phyloP scores from a whole-genome alignment of 2,113 vertebrate genomes.

The Neodontobutis hainanensis region DNA sequence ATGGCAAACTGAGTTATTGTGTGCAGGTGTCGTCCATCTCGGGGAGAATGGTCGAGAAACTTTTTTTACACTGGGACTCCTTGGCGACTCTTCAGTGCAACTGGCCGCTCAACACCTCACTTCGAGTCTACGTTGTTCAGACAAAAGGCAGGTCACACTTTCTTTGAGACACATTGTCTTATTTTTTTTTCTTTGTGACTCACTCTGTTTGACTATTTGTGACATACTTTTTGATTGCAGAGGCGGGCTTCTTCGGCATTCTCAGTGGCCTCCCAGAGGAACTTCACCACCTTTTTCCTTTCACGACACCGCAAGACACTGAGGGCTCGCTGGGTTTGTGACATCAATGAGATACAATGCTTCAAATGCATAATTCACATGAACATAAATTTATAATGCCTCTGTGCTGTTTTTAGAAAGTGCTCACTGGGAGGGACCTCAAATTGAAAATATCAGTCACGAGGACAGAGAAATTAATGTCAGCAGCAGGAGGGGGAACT shows the following conservation, averaged over 20 bases:
- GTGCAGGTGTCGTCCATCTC: constrained; percentile 65
- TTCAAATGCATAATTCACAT: background rate
- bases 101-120: constrained; percentile 46
- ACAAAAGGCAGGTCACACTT: constrained; percentile 73
- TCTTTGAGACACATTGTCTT: constrained; percentile 9
- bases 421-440: background rate
- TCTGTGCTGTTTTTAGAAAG: constrained; percentile 34
- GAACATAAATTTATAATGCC: background rate
- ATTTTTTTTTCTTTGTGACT: background rate
- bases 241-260: constrained; percentile 82
- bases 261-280: constrained; percentile 73
- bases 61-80: constrained; percentile 71
- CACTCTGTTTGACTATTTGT: background rate
- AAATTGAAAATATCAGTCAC: constrained; percentile 24
- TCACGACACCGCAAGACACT: constrained; percentile 13
- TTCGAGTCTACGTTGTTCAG: constrained; percentile 79
- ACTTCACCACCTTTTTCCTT: constrained; percentile 66
- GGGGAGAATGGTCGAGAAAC: constrained; percentile 55
- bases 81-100: constrained; percentile 66
- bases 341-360: background rate
- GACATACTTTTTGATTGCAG: constrained; percentile 55
- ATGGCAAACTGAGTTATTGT: constrained; percentile 36
- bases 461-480: constrained; percentile 15
- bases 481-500: constrained; percentile 23
- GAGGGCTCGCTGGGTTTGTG: constrained; percentile 46